Evolutionary conservation across 2,797 vertebrate species (phyloP), one percentile per base, ranked within the genome.

Genomic region (Decapterus maruadsi): DNA sequence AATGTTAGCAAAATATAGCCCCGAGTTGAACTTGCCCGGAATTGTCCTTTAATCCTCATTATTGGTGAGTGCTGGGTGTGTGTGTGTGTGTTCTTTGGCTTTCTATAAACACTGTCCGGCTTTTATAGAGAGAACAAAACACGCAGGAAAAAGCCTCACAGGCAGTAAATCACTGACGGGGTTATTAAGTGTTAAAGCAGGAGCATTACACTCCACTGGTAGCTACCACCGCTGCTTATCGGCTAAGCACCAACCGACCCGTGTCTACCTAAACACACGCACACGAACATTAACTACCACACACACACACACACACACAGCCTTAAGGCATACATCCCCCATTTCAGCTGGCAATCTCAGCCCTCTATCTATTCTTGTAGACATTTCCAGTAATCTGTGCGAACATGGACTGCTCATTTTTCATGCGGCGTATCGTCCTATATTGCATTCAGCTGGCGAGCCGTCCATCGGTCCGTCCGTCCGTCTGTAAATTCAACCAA

Each of bases 41-140:
- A n/a, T n/a, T n/a, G n/a, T n/a, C n/a, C n/a, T n/a, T n/a, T n/a
- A 92, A 92, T 93, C 91, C 89, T 89, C 89, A 90, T 92, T 92
- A 92, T 78, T 84, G 89, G 83, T 60, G 78, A 89, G 86, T 83
- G 82, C 88, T 78, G 65, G 19, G 45, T 78, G 71, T 43, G 68
- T 43, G 65, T 48, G 45, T 46, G 53, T 16, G 54, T 16, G 22
- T 60, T 82, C 71, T 80, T 53, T 75, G 69, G 64, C 73, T 87
- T 90, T 92, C 74, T 77, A 79, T 85, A 84, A 93, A 93, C 65
- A 42, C 80, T 61, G 75, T 76, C 73, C 83, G 85, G 87, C 85
- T 89, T 93, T 93, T 83, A 90, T 72, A 76, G 82, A 84, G 72
- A 85, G 72, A 89, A 90, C 82, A 90, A 90, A 88, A 91, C 82